Conservation (phyloP, 2,888 invertebrate species). For the Alentia gelatinosa region DNA sequence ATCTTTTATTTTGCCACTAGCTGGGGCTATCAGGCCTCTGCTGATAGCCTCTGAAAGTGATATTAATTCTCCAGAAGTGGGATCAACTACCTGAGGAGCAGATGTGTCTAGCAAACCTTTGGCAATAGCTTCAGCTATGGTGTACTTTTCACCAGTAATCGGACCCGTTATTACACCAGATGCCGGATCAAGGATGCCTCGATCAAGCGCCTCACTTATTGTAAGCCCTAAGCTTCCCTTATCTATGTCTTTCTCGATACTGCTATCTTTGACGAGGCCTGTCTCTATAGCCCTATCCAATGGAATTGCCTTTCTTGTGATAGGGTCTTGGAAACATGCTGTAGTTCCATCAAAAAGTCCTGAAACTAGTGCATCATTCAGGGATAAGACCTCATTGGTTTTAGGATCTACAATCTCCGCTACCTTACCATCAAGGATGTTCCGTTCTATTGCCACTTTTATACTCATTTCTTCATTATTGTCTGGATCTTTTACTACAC, state of each 20-base stretch:
- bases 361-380: conserved; percentile 89
- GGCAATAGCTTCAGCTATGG: conserved; percentile 89
- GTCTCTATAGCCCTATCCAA: conserved; percentile 23
- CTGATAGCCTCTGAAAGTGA: conserved; percentile 91
- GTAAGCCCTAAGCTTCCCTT: neutral
- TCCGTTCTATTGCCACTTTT: conserved; percentile 74
- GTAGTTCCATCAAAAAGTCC: conserved; percentile 86
- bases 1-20: conserved; percentile 91
- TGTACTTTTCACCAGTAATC: conserved; percentile 89
- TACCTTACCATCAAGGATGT: conserved; percentile 30
- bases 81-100: conserved; percentile 60
- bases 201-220: neutral
- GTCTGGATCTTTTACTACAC: conserved; percentile 71
- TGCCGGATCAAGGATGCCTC: conserved; percentile 37
- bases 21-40: conserved; percentile 89
- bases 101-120: conserved; percentile 78
- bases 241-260: neutral
- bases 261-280: neutral
- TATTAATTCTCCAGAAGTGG: conserved; percentile 87
- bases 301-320: conserved; percentile 25
- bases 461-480: conserved; percentile 76
- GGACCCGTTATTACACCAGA: conserved; percentile 87
- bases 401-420: conserved; percentile 84
- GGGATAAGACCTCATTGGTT: conserved; percentile 73
- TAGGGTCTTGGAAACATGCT: conserved; percentile 18